Percentiles rank a stretch among this genome's conserved stretches.
phyloP scores from a whole-genome alignment of 2,113 vertebrate genomes.

The Megaceryle maxima region DNA sequence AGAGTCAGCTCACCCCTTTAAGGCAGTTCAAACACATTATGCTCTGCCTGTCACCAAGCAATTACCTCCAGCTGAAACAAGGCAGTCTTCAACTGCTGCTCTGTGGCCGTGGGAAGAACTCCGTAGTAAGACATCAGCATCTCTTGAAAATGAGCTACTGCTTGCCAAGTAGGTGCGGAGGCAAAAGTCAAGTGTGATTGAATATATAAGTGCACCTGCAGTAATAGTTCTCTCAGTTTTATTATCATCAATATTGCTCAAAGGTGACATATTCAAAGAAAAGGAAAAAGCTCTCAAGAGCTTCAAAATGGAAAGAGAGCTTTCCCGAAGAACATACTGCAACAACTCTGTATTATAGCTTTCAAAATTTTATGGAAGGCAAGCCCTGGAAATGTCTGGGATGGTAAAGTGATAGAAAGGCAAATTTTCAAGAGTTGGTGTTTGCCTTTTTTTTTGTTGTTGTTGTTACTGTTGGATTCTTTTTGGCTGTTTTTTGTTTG shows the following conservation, averaged over 20 bases:
- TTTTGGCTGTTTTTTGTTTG: neutral
- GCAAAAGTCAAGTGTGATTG: neutral
- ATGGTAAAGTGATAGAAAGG: neutral
- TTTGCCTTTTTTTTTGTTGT: neutral
- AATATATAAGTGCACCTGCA: neutral
- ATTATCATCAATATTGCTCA: neutral
- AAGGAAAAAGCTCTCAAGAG: neutral
- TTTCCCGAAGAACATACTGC: neutral
- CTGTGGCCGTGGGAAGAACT: neutral
- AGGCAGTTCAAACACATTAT: neutral
- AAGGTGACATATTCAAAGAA: neutral
- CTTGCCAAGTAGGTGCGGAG: neutral
- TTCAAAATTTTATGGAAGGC: neutral
- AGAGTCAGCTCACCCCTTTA: neutral
- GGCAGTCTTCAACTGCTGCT: neutral
- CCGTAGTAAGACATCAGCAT: rapidly evolving
- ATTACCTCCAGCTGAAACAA: neutral
- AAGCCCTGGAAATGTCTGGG: neutral
- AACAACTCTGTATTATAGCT: neutral
- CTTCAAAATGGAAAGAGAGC: neutral
- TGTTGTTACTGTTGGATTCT: neutral
- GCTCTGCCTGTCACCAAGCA: slow-evolving; percentile 25
- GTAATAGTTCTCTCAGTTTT: neutral
- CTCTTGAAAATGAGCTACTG: neutral
- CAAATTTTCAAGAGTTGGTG: neutral